Evolutionary conservation across 2,888 invertebrate genomes (phyloP).

Genomic region (Cistogaster globosa): DNA sequence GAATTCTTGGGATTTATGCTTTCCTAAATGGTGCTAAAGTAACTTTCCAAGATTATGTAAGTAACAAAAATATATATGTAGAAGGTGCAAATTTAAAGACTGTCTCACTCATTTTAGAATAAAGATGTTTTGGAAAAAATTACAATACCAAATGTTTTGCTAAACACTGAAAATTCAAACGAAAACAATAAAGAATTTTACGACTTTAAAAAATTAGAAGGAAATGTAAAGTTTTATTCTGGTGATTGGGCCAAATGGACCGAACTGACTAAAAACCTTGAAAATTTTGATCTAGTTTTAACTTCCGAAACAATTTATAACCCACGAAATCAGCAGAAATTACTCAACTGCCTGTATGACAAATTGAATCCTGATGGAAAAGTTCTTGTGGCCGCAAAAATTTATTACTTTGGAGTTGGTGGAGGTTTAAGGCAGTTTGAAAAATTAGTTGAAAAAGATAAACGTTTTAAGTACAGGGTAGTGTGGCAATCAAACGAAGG

Average conservation of each 20-base stretch:
- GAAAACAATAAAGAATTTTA: constrained; percentile 24
- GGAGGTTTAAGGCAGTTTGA: constrained; percentile 92
- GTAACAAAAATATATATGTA: constrained; percentile 78
- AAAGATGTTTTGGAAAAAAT: constrained; percentile 90
- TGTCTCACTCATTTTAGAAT: constrained; percentile 86
- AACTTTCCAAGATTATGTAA: constrained; percentile 97
- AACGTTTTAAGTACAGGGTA: constrained; percentile 84
- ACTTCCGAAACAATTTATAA: constrained; percentile 98
- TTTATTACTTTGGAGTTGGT: constrained; percentile 97
- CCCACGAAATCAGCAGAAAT: constrained; percentile 89
- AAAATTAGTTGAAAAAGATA: constrained; percentile 84
- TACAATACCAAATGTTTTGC: constrained; percentile 91
- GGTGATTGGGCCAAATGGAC: constrained; percentile 90
- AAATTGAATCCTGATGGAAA: constrained; percentile 85
- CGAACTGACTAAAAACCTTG: constrained; percentile 80
- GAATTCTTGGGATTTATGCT: constrained; percentile 92
- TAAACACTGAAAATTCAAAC: constrained; percentile 84
- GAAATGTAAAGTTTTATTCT: constrained; percentile 84
- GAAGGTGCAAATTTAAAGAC: neutral
- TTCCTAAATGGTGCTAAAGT: constrained; percentile 87
- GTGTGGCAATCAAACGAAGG: constrained; percentile 86
- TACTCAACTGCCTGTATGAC: constrained; percentile 87
- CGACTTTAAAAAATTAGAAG: constrained; percentile 55
- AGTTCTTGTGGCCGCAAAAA: constrained; percentile 93
- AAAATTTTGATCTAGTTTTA: constrained; percentile 92